phyloP scores from a whole-genome alignment of 1,140 invertebrate genomes.

The Bursaphelenchus mucronatus region DNA sequence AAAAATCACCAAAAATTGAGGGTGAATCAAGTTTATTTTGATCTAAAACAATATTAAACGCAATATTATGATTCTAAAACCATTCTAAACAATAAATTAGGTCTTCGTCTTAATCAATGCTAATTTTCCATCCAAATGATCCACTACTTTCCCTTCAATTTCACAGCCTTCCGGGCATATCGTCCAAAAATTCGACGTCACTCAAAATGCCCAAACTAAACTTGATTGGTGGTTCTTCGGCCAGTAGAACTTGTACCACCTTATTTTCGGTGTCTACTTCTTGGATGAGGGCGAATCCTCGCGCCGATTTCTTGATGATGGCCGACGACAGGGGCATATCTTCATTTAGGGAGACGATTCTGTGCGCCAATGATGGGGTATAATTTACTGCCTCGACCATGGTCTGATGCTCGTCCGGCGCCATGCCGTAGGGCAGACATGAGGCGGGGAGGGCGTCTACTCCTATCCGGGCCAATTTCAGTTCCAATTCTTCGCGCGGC shows the following conservation, averaged over 20 bases:
- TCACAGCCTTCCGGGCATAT: background rate
- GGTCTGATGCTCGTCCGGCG: conserved; percentile 37
- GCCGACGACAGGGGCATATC: background rate
- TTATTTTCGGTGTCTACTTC: conserved; percentile 20
- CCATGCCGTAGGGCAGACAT: conserved; percentile 44
- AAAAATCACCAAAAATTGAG: too few species aligned
- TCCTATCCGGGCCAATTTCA: conserved; percentile 36
- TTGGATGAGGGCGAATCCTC: conserved; percentile 18
- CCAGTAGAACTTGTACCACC: conserved; percentile 2
- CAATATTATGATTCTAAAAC: too few species aligned
- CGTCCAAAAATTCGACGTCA: conserved; percentile 19
- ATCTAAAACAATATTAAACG: too few species aligned
- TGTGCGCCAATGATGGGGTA: conserved; percentile 9
- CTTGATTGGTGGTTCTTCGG: conserved; percentile 8
- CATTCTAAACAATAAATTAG: too few species aligned
- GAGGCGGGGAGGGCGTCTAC: conserved; percentile 40
- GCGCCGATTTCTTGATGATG: conserved; percentile 4
- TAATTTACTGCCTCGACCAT: conserved; percentile 9
- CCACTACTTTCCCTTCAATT: too few species aligned
- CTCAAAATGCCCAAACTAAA: conserved; percentile 1
- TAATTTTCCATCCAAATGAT: too few species aligned
- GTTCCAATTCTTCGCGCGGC: conserved; percentile 37
- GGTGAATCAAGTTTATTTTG: too few species aligned
- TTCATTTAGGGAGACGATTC: conserved; percentile 7
- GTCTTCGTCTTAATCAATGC: too few species aligned